These are phyloP conservation scores for Chlorocebus sabaeus DNA, from an alignment of 2,113 vertebrate genomes.

Conservation along the genomic window DNA sequence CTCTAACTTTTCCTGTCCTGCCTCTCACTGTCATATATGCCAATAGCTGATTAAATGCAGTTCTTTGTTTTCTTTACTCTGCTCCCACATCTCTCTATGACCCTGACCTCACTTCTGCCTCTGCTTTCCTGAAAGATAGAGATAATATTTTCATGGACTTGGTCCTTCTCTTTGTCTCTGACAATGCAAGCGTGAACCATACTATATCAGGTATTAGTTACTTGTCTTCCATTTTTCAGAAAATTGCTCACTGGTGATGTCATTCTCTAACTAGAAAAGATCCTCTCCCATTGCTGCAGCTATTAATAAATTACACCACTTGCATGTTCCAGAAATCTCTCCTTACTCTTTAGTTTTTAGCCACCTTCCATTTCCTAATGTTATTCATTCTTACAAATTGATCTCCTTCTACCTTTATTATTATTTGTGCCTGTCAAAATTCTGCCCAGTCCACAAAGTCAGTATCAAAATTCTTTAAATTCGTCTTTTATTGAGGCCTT, in stretches of 20 bases:
- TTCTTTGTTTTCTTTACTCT: background rate
- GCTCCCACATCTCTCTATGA: background rate
- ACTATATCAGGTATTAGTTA: background rate
- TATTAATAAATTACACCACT: background rate
- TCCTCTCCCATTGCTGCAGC: background rate
- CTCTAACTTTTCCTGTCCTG: background rate
- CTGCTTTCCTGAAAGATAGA: background rate
- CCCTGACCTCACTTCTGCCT: background rate
- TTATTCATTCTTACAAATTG: background rate
- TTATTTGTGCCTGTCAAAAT: slow-evolving; percentile 19
- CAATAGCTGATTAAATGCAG: background rate
- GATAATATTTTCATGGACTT: background rate
- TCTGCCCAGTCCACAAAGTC: background rate
- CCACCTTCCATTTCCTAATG: background rate
- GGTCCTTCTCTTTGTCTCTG: background rate
- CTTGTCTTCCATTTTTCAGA: background rate
- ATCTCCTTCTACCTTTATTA: background rate
- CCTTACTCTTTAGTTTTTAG: background rate
- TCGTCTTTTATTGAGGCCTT: background rate
- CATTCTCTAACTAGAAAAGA: background rate
- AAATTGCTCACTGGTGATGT: background rate
- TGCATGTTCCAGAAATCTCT: background rate
- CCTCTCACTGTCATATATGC: background rate
- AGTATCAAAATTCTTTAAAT: background rate
- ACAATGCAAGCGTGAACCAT: background rate